Evolutionary conservation across 2,113 vertebrate species (phyloP), one percentile per base, ranked within the genome.

Genomic region (Rhabdornis inornatus): DNA sequence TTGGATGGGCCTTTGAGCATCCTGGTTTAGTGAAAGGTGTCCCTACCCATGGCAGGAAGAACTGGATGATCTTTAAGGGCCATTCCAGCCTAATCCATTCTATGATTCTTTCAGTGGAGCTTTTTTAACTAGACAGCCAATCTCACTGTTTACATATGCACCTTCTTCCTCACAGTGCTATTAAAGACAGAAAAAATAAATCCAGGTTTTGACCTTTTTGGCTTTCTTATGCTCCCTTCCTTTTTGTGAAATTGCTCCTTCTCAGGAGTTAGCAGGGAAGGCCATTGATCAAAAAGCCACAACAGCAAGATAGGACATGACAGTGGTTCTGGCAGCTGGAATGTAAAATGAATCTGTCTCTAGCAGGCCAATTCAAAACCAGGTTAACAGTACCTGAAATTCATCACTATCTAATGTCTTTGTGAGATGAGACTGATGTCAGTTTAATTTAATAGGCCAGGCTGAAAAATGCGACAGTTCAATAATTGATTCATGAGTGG

Each of bases 401-500:
- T 96, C 95, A 96, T 96, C 94, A 95, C 72, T 78, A 93, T 92
- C 95, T 96, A 96, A 96, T 94, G 88, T 84, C 95, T 94, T 90
- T 90, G 95, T 94, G 95, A 96, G 95, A 97, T 93, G 96, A 97
- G 95, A 94, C 95, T 96, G 83, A 94, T 96, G 94, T 96, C 95
- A 96, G 95, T 94, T 97, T 95, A 96, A 96, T 95, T 95, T 97
- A 95, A 97, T 95, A 96, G 91, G 52, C 95, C 72, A 82, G 94
- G 86, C 83, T 97, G 94, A 97, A 95, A 96, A 96, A 97, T 68
- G 96, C 17, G 16, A 94, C 92, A 95, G 92, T 83, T 89, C 95
- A 96, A 97, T 97, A 95, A 97, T 96, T 97, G 94, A 97, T 96
- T 97, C 91, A 92, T 84, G 94, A 97, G 95, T 78, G 91, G 95